Percentiles rank a stretch among this genome's conserved stretches.
Conservation (phyloP, 2,888 invertebrate species). For the Pyrochroa serraticornis region DNA sequence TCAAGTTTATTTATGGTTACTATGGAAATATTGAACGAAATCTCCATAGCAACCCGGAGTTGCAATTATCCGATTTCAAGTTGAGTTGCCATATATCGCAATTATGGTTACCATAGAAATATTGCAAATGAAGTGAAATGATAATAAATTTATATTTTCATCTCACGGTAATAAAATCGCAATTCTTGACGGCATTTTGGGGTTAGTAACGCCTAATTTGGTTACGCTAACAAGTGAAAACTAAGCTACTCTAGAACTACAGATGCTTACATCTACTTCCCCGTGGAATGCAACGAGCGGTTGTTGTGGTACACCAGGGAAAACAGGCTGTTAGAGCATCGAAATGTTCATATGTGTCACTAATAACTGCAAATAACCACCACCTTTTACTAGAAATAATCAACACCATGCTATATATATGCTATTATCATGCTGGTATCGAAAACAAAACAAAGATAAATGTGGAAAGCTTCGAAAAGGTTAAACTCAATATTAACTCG, state of each 20-base stretch:
- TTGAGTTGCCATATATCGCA: too few species aligned
- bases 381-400: conserved; percentile 28
- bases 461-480: too few species aligned
- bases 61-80: too few species aligned
- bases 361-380: conserved; percentile 64
- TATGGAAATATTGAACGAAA: too few species aligned
- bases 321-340: conserved; percentile 79
- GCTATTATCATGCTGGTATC: background rate
- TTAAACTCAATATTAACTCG: too few species aligned
- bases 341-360: conserved; percentile 77
- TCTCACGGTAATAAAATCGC: background rate
- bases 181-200: too few species aligned
- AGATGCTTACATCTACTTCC: conserved; percentile 67
- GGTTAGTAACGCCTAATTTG: too few species aligned
- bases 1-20: too few species aligned
- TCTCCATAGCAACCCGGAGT: too few species aligned
- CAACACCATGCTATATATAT: conserved; percentile 9
- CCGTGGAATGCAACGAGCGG: conserved; percentile 66
- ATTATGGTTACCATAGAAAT: too few species aligned
- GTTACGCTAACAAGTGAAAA: background rate
- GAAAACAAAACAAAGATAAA: background rate
- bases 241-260: conserved; percentile 20
- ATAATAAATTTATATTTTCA: too few species aligned
- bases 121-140: too few species aligned
- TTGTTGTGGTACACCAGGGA: conserved; percentile 73